Evolutionary conservation across 2,113 vertebrate genomes (phyloP).

Genomic region (Zootoca vivipara): DNA sequence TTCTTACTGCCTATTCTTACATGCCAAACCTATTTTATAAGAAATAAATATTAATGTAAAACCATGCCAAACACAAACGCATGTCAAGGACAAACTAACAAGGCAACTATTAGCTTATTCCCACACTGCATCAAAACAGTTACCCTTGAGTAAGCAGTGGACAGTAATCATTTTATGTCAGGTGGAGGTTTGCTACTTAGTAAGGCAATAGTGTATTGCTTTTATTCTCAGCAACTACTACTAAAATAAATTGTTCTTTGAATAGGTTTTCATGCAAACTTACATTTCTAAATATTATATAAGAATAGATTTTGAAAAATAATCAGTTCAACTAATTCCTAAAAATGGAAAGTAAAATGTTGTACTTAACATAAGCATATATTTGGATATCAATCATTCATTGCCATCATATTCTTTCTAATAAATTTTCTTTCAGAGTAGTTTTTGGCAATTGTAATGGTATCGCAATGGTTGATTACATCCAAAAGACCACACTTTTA

Average conservation of each 20-base stretch:
- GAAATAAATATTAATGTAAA: not conserved
- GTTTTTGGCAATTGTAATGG: slow-evolving; percentile 98
- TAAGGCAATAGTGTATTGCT: not conserved
- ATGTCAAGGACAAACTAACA: not conserved
- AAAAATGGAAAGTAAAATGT: not conserved
- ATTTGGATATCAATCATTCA: slow-evolving; percentile 11
- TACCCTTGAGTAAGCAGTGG: not conserved
- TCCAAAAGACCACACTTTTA: slow-evolving; percentile 95
- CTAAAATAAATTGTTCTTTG: not conserved
- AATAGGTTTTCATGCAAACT: not conserved
- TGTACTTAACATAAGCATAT: not conserved
- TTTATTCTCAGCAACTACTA: not conserved
- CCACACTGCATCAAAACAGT: not conserved
- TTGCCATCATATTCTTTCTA: slow-evolving; percentile 13
- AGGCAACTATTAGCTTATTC: not conserved
- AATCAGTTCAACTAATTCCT: too few relatives aligned
- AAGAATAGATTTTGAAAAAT: not conserved
- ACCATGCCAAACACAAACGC: not conserved
- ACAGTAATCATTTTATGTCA: not conserved
- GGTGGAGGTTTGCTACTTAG: not conserved
- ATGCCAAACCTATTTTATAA: not conserved
- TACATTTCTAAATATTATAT: not conserved
- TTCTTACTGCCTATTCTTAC: not conserved
- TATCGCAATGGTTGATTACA: slow-evolving; percentile 96
- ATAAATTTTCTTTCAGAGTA: slow-evolving; percentile 78